These are phyloP conservation scores for Poeciliopsis turrubarensis DNA, from an alignment of 2,113 vertebrate species.

Conservation along the genomic window DNA sequence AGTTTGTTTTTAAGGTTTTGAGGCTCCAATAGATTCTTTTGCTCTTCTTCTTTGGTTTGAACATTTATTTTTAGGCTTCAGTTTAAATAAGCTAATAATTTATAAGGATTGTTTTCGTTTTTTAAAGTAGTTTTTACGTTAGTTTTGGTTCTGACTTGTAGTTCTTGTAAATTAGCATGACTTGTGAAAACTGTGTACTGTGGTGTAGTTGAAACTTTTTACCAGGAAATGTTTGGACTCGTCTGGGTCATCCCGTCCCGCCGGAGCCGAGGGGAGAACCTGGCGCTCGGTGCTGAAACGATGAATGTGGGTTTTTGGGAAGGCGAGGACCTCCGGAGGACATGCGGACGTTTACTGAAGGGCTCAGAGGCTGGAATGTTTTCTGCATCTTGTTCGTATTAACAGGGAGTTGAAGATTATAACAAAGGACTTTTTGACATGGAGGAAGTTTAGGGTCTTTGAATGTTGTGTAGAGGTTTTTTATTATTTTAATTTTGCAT, in stretches of 20 bases:
- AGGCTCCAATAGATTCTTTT: slow-evolving; percentile 86
- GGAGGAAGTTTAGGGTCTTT: slow-evolving; percentile 15
- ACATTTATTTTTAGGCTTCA: slow-evolving; percentile 82
- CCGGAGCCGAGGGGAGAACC: neutral
- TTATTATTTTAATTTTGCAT: slow-evolving; percentile 16
- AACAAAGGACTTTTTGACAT: slow-evolving; percentile 1
- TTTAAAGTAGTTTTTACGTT: slow-evolving; percentile 67
- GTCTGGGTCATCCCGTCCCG: slow-evolving; percentile 63
- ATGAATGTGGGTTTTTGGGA: slow-evolving; percentile 21
- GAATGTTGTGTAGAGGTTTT: slow-evolving; percentile 16
- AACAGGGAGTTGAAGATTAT: slow-evolving; percentile 16
- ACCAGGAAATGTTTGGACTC: slow-evolving; percentile 76
- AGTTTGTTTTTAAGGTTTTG: slow-evolving; percentile 46
- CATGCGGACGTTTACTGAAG: neutral
- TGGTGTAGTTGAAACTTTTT: slow-evolving; percentile 87
- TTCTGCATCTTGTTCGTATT: neutral
- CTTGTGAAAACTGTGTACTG: slow-evolving; percentile 88
- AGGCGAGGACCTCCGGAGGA: neutral
- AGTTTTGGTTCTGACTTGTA: slow-evolving; percentile 79
- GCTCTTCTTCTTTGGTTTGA: slow-evolving; percentile 86
- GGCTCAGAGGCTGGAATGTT: neutral
- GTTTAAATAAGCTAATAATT: slow-evolving; percentile 86
- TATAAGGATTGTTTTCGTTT: slow-evolving; percentile 73
- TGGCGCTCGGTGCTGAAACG: neutral
- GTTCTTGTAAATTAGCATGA: slow-evolving; percentile 91